Percentiles rank a stretch among this genome's conserved stretches.
Conservation (phyloP, 1,140 invertebrate genomes). For the Caenorhabditis inopinata region DNA sequence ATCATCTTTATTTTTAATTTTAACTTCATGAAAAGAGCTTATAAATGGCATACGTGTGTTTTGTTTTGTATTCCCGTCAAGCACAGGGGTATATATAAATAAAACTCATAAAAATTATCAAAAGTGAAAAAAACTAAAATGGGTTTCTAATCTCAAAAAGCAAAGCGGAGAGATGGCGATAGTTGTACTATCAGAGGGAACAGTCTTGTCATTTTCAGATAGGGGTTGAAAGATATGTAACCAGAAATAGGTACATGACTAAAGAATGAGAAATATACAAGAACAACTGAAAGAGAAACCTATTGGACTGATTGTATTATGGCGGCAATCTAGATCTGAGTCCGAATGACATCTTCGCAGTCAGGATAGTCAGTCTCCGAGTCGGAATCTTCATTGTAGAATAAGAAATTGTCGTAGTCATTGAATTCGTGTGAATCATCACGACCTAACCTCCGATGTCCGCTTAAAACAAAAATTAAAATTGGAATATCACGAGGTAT, state of each 20-base stretch:
- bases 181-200: neutral
- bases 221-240: neutral
- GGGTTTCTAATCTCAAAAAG: neutral
- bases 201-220: neutral
- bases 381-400: neutral
- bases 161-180: neutral
- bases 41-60: neutral
- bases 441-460: neutral
- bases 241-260: constrained; percentile 4
- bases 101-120: neutral
- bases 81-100: neutral
- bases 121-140: neutral
- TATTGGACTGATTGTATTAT: neutral
- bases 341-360: constrained; percentile 4
- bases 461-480: neutral
- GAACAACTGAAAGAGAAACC: neutral
- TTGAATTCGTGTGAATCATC: neutral
- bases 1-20: no score
- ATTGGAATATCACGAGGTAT: neutral
- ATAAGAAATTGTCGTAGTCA: neutral
- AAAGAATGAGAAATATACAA: constrained; percentile 13
- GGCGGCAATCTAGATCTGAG: neutral
- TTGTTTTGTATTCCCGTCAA: neutral
- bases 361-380: neutral
- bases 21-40: no score